These are phyloP conservation scores for Notolabrus celidotus DNA, from an alignment of 2,797 vertebrate genomes.

Conservation along the genomic window DNA sequence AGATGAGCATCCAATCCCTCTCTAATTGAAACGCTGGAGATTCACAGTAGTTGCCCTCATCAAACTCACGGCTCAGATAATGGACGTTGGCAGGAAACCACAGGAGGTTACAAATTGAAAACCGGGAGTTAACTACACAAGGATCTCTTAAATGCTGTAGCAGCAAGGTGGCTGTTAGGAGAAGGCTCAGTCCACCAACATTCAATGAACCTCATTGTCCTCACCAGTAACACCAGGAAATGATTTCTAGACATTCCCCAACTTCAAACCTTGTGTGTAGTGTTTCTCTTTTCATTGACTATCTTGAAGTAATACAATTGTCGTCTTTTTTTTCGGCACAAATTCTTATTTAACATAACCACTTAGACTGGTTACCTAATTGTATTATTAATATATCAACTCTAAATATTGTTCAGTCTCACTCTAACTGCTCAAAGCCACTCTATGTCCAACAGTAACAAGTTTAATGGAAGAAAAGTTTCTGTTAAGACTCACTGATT, in stretches of 20 bases:
- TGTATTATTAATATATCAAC: too few relatives aligned
- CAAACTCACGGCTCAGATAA: conserved; percentile 54
- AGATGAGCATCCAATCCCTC: conserved; percentile 48
- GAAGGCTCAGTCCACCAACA: conserved; percentile 6
- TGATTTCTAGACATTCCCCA: too few relatives aligned
- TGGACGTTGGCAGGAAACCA: conserved; percentile 53
- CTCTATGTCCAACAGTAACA: too few relatives aligned
- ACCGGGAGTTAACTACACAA: conserved; percentile 27
- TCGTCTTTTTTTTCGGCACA: too few relatives aligned
- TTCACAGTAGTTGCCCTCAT: conserved; percentile 55
- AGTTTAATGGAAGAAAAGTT: too few relatives aligned
- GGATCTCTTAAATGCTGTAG: conserved; percentile 30
- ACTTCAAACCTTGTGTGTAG: too few relatives aligned
- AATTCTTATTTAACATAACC: too few relatives aligned
- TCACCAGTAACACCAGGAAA: not conserved
- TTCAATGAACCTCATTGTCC: not conserved
- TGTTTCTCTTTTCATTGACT: too few relatives aligned
- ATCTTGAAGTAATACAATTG: too few relatives aligned
- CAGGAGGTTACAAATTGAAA: conserved; percentile 47
- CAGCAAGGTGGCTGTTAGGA: conserved; percentile 15
- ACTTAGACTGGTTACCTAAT: too few relatives aligned
- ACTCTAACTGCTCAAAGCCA: too few relatives aligned
- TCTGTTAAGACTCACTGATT: not conserved
- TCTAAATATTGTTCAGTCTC: too few relatives aligned
- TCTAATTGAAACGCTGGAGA: conserved; percentile 56